Percentiles rank a stretch among this genome's conserved stretches.
phyloP scores from a whole-genome alignment of 1,140 invertebrate species.

The Bombyx mori region DNA sequence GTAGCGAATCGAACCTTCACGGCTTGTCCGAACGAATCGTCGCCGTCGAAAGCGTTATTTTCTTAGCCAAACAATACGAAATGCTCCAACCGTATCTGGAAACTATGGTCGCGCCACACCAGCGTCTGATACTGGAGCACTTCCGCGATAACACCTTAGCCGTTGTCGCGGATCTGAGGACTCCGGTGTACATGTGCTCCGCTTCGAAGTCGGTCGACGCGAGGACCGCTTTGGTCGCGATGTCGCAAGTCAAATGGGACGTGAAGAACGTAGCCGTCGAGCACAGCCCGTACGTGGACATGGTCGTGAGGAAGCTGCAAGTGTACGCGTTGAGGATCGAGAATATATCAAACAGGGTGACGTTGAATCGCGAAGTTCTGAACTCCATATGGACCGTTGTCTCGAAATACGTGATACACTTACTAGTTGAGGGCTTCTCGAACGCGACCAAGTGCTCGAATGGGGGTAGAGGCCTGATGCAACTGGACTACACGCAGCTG shows the following conservation, averaged over 20 bases:
- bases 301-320: slow-evolving; percentile 83
- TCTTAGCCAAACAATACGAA: slow-evolving; percentile 90
- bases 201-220: slow-evolving; percentile 86
- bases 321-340: slow-evolving; percentile 83
- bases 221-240: slow-evolving; percentile 82
- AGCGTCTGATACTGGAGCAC: slow-evolving; percentile 80
- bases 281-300: slow-evolving; percentile 91
- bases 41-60: slow-evolving; percentile 92
- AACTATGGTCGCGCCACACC: slow-evolving; percentile 75
- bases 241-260: slow-evolving; percentile 96
- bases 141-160: slow-evolving; percentile 84
- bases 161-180: slow-evolving; percentile 80
- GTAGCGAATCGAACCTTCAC: slow-evolving; percentile 80
- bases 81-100: slow-evolving; percentile 87
- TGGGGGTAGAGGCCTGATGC: slow-evolving; percentile 96
- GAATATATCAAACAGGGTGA: slow-evolving; percentile 77
- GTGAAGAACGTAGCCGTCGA: slow-evolving; percentile 95
- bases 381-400: slow-evolving; percentile 89
- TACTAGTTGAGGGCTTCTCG: slow-evolving; percentile 94
- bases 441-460: slow-evolving; percentile 95
- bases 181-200: slow-evolving; percentile 89
- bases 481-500: slow-evolving; percentile 97
- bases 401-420: slow-evolving; percentile 85
- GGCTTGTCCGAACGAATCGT: slow-evolving; percentile 90
- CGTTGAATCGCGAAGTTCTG: slow-evolving; percentile 79